Evolutionary conservation across 2,888 invertebrate species (phyloP).

Genomic region (Ophioninae sp.): DNA sequence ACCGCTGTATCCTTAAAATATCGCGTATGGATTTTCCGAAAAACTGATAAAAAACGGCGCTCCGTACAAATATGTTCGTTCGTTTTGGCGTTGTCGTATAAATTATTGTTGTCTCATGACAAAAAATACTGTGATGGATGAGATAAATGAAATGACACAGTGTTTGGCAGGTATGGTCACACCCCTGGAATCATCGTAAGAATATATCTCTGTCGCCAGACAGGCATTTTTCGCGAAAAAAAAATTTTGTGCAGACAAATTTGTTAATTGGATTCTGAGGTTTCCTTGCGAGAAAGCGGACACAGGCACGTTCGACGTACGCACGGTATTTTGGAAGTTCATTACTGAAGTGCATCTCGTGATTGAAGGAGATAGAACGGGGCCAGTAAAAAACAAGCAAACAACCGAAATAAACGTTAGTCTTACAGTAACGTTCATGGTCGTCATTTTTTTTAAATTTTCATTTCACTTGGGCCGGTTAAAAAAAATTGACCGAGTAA

Average conservation of each 20-base stretch:
- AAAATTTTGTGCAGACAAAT: no score
- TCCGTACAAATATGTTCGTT: neutral
- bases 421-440: neutral
- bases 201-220: no score
- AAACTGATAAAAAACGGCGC: neutral
- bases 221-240: neutral
- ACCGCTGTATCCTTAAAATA: neutral
- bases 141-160: neutral
- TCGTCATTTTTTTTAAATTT: constrained; percentile 13
- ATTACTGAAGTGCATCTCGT: constrained; percentile 1
- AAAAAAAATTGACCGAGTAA: neutral
- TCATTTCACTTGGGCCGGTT: neutral
- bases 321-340: constrained; percentile 20
- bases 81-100: neutral
- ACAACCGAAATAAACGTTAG: neutral
- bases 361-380: constrained; percentile 11
- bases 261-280: no score
- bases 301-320: constrained; percentile 1
- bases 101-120: neutral
- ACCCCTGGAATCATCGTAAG: neutral
- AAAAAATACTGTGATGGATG: neutral
- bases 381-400: constrained; percentile 1
- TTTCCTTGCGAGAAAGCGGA: neutral
- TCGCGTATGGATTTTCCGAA: neutral
- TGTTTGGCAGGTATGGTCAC: neutral